These are phyloP conservation scores for Marcusenius ussheri DNA, from an alignment of 2,113 vertebrate genomes.

Conservation along the genomic window DNA sequence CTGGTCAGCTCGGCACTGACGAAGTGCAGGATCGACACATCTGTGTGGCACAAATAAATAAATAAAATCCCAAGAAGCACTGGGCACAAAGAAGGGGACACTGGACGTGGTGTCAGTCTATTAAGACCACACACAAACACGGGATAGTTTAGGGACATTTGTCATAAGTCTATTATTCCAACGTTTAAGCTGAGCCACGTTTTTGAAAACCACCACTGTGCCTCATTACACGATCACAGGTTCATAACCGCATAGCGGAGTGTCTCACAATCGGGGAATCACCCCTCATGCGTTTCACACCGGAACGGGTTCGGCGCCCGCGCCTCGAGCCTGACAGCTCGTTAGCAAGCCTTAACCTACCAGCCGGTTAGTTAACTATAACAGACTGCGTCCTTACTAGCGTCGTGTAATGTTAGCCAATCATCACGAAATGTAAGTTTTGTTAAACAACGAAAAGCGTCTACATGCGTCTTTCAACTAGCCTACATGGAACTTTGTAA, in stretches of 20 bases:
- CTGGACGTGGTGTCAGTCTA: not conserved
- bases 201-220: not conserved
- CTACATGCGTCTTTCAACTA: not conserved
- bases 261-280: not conserved
- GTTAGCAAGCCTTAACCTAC: not conserved
- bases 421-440: not conserved
- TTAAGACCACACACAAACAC: slow-evolving; percentile 31
- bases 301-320: not conserved
- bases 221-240: not conserved
- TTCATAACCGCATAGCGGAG: not conserved
- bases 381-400: not conserved
- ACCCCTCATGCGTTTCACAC: not conserved
- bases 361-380: not conserved
- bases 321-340: not conserved
- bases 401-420: not conserved
- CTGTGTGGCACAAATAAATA: slow-evolving; percentile 49
- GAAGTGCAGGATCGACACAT: slow-evolving; percentile 83
- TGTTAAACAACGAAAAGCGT: not conserved
- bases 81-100: not conserved
- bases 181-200: not conserved
- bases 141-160: not conserved
- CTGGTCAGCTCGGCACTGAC: slow-evolving; percentile 88
- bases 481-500: not conserved
- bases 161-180: not conserved
- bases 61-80: not conserved